Base-by-base conservation (phyloP, 2,797 vertebrate genomes). In the Premnoplex brunnescens region DNA sequence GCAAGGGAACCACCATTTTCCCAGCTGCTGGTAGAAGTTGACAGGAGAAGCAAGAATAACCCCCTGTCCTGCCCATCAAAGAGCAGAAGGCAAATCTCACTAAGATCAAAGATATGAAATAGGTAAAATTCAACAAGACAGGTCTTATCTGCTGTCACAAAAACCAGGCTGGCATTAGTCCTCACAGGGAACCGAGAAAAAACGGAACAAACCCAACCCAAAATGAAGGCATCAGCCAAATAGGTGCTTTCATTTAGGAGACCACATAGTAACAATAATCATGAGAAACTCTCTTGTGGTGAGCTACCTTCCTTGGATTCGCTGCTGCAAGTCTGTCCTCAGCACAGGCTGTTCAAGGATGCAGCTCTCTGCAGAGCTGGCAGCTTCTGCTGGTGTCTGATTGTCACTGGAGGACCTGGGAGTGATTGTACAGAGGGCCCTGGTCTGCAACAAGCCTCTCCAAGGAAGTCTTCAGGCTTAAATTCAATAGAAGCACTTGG, bases 301-400 rank as follows among this genome's bases (percentile, higher is more conserved):
- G 48, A 87, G 10, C 27, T 20, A 37, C 9, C 30, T 54, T 48
- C 48, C 41, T 41, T 67, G 59, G 6, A 4, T 9, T 73, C 36
- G 20, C 59, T 66, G 46, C 39, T 66, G 39, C 26, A 73, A 48
- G 22, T n/a, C 74, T 64, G 48, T 78, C 46, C 39, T 60, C 32
- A 34, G 34, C 13, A 17, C 46, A 66, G 66, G 34, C 66, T 66
- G 34, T 66, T 67, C 46, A 48, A 17, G 59, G 34, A n/a, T 73
- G 7, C 44, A 72, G 59, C 46, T 73, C 30, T 66, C 54, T 60
- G 46, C 52, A 67, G 88, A 73, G 54, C 67, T 78, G 59, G 46
- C 74, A 85, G 74, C 54, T 30, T 60, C 0, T 0, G 4, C 36
- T 58, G 80, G 49, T 0, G 0, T 9, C 28, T 2, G 9, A 2